These are phyloP conservation scores for Pempheris klunzingeri DNA, from an alignment of 2,797 vertebrate genomes.

Conservation along the genomic window DNA sequence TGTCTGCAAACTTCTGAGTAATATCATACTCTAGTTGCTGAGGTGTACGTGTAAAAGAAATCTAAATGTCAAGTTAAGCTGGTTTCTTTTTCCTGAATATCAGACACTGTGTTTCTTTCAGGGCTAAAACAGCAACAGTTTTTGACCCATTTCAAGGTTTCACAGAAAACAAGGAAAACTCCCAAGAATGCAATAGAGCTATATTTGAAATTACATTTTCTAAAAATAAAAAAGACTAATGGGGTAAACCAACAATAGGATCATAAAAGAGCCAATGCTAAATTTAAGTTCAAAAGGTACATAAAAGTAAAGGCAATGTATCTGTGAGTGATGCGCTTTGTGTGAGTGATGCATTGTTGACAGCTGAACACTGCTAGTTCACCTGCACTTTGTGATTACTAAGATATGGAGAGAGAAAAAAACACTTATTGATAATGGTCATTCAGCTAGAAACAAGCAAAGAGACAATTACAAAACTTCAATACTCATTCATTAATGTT, in stretches of 20 bases:
- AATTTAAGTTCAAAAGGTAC: background rate
- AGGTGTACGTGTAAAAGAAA: background rate
- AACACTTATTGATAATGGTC: background rate
- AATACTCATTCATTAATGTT: slow-evolving; percentile 12
- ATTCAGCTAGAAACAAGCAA: background rate
- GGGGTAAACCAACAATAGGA: background rate
- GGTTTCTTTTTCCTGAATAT: background rate
- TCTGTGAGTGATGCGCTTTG: background rate
- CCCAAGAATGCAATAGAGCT: background rate
- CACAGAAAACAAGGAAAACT: background rate
- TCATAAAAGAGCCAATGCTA: background rate
- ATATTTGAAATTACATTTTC: background rate
- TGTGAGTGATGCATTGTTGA: background rate
- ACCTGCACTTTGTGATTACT: background rate
- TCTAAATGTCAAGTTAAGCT: background rate
- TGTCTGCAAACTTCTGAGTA: slow-evolving; percentile 14
- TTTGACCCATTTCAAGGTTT: background rate
- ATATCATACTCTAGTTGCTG: background rate
- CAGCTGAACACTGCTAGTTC: background rate
- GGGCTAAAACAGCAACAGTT: background rate
- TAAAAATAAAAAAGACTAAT: slow-evolving; percentile 11
- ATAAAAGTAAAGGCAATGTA: background rate
- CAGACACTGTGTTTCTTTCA: background rate
- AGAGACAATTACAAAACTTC: slow-evolving; percentile 1
- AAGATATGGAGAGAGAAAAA: background rate